phyloP scores from a whole-genome alignment of 2,797 vertebrate genomes.

The Xiphorhynchus erythropygius region DNA sequence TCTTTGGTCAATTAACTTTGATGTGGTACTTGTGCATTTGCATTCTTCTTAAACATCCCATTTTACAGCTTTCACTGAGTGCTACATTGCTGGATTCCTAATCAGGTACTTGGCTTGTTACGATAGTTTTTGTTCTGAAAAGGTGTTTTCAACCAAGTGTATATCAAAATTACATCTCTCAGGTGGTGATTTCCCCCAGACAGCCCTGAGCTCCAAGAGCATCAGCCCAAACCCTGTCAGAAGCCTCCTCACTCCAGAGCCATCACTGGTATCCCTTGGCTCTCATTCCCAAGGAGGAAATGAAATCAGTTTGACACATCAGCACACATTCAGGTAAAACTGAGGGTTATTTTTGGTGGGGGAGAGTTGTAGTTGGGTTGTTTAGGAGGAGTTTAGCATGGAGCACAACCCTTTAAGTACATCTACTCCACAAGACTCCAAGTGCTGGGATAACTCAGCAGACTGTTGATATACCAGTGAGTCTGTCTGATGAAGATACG shows the following conservation, averaged over 20 bases:
- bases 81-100: background rate
- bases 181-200: background rate
- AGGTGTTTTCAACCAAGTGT: background rate
- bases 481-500: background rate
- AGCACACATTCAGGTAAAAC: background rate
- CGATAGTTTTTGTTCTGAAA: background rate
- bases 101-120: background rate
- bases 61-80: background rate
- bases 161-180: background rate
- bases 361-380: background rate
- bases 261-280: background rate
- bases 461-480: background rate
- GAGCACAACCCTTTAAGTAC: background rate
- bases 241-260: background rate
- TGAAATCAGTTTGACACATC: background rate
- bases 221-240: conserved; percentile 19
- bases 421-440: background rate
- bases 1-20: background rate
- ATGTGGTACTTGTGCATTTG: background rate
- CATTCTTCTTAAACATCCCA: background rate
- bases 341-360: background rate
- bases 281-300: background rate
- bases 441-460: background rate
- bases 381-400: background rate
- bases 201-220: background rate